Evolutionary conservation across 2,797 vertebrate species (phyloP).

Genomic region (Enteromius fasciolatus): DNA sequence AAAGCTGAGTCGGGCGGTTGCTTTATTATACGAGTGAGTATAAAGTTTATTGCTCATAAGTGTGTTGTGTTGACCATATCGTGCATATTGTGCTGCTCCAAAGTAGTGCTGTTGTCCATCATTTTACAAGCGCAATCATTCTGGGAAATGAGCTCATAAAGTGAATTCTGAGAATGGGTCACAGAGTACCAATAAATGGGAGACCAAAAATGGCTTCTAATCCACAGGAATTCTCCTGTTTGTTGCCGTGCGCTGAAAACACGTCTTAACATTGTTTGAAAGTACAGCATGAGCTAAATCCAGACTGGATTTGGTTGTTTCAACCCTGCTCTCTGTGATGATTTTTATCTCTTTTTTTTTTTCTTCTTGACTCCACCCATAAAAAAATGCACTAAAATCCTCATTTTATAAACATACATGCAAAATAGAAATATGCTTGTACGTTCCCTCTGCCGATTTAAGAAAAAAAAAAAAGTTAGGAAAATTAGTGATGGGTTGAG

Average conservation of each 20-base stretch:
- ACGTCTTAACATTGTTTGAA: neutral
- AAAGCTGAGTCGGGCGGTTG: neutral
- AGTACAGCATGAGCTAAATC: neutral
- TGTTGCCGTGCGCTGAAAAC: neutral
- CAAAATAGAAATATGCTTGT: neutral
- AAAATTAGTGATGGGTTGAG: neutral
- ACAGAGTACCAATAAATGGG: conserved; percentile 12
- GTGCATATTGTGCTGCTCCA: neutral
- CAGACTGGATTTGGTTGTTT: neutral
- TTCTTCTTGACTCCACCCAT: neutral
- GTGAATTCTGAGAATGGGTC: conserved; percentile 25
- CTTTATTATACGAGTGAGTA: conserved; percentile 2
- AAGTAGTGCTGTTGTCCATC: conserved; percentile 13
- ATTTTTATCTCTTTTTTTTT: neutral
- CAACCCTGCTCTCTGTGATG: neutral
- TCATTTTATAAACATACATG: neutral
- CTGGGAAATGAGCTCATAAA: conserved; percentile 22
- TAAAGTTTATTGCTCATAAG: conserved; percentile 1
- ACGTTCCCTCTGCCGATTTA: neutral
- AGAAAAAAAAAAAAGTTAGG: neutral
- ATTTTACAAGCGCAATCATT: conserved; percentile 26
- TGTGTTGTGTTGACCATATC: neutral
- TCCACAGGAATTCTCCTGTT: conserved; percentile 15
- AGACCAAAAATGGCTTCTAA: conserved; percentile 7
- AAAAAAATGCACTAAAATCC: neutral